phyloP scores from a whole-genome alignment of 2,113 vertebrate genomes.

The Chrysemys picta region DNA sequence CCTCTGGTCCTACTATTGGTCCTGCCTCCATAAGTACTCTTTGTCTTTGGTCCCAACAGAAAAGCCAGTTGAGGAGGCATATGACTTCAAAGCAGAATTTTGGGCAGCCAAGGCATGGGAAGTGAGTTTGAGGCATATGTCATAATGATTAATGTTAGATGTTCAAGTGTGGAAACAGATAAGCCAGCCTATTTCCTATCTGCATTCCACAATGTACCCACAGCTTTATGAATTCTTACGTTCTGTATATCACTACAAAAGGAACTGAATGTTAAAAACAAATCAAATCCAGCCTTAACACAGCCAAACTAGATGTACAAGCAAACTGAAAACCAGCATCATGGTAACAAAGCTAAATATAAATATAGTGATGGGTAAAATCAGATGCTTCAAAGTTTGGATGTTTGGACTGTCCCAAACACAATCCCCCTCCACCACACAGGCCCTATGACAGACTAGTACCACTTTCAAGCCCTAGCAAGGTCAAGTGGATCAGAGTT shows the following conservation, averaged over 20 bases:
- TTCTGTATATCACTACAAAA: neutral
- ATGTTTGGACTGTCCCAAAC: rapidly evolving
- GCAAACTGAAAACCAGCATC: neutral
- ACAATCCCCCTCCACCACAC: neutral
- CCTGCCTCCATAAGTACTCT: neutral
- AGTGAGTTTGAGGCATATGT: neutral
- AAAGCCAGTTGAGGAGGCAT: neutral
- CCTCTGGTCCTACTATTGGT: neutral
- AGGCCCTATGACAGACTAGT: neutral
- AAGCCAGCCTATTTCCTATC: neutral
- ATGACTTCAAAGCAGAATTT: neutral
- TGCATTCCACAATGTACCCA: neutral
- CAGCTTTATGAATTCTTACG: neutral
- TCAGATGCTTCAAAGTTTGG: neutral
- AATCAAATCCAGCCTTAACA: neutral
- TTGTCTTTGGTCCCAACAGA: neutral
- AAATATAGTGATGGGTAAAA: neutral
- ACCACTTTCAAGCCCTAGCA: neutral
- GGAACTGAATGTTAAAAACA: neutral
- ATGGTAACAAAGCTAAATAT: neutral
- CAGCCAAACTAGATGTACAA: neutral
- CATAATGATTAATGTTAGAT: neutral
- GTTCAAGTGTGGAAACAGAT: neutral
- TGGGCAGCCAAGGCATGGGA: neutral
- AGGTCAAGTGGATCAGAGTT: too few species aligned